Conservation (phyloP, 2,797 vertebrate species). For the Pygocentrus nattereri region DNA sequence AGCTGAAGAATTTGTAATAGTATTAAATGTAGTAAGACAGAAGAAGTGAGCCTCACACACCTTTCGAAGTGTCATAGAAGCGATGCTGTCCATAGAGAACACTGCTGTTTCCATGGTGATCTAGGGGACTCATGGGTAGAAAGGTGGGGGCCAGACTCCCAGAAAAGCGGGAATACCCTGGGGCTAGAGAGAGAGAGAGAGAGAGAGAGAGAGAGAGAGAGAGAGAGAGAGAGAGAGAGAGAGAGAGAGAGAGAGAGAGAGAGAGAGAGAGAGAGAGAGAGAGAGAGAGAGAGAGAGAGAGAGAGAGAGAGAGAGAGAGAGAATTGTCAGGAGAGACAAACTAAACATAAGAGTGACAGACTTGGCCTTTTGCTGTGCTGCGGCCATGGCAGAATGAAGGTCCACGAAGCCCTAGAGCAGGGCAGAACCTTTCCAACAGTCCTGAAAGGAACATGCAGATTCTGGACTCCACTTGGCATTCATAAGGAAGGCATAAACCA, state of each 20-base stretch:
- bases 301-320: constrained; percentile 50
- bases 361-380: constrained; percentile 62
- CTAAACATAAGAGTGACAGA: constrained; percentile 64
- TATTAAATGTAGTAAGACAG: constrained; percentile 43
- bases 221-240: no score
- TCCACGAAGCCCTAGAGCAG: constrained; percentile 63
- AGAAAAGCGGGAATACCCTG: constrained; percentile 95
- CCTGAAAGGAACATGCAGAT: constrained; percentile 76
- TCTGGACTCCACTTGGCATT: constrained; percentile 76
- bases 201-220: constrained; percentile 44
- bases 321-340: constrained; percentile 62
- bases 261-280: constrained; percentile 51
- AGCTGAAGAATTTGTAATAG: constrained; percentile 27
- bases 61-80: constrained; percentile 98
- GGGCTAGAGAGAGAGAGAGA: constrained; percentile 76
- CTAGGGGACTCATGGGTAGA: constrained; percentile 96
- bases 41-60: constrained; percentile 67
- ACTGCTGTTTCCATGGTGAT: constrained; percentile 94
- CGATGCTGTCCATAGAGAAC: constrained; percentile 95
- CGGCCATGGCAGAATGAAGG: constrained; percentile 51
- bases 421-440: constrained; percentile 69
- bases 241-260: constrained; percentile 40
- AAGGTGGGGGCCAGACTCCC: constrained; percentile 96
- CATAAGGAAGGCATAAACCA: constrained; percentile 67
- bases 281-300: constrained; percentile 55